A percentile compares a stretch with the other conserved stretches of the same genome.
Evolutionary conservation across 2,113 vertebrate species (phyloP).

Genomic region (Rhodinocichla rosea): DNA sequence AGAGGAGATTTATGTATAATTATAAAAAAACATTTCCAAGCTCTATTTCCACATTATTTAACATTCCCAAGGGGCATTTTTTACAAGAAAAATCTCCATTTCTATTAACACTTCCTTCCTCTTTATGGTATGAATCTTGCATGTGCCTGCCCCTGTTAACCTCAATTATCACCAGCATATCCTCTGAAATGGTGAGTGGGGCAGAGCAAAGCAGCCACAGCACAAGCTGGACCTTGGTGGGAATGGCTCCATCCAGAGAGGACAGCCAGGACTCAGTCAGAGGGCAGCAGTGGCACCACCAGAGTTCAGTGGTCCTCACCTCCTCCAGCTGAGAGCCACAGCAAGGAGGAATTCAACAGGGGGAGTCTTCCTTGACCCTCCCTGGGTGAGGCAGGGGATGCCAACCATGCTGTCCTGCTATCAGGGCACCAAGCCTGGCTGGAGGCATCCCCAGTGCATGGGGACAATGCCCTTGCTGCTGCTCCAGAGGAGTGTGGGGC

Average conservation of each 20-base stretch:
- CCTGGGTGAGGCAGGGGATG: neutral
- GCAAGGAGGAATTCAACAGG: neutral
- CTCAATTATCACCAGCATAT: neutral
- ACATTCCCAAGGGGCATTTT: neutral
- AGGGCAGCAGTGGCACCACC: neutral
- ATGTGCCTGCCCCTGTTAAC: neutral
- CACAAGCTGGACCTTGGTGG: neutral
- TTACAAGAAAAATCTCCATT: neutral
- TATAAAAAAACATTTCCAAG: constrained; percentile 4
- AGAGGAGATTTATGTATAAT: neutral
- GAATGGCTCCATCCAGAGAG: neutral
- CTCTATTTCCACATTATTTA: constrained; percentile 5
- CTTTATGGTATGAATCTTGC: neutral
- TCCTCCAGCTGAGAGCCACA: neutral
- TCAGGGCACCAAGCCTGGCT: accelerated
- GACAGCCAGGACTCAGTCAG: neutral
- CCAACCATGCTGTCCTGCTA: neutral
- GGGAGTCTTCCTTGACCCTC: neutral
- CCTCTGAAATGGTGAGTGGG: accelerated
- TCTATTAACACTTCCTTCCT: neutral
- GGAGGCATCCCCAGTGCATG: neutral
- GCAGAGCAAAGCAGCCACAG: neutral
- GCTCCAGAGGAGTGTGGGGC: accelerated
- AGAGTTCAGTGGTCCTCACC: neutral
- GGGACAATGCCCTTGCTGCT: neutral